Conservation (phyloP, 2,797 vertebrate genomes). For the Peromyscus eremicus region DNA sequence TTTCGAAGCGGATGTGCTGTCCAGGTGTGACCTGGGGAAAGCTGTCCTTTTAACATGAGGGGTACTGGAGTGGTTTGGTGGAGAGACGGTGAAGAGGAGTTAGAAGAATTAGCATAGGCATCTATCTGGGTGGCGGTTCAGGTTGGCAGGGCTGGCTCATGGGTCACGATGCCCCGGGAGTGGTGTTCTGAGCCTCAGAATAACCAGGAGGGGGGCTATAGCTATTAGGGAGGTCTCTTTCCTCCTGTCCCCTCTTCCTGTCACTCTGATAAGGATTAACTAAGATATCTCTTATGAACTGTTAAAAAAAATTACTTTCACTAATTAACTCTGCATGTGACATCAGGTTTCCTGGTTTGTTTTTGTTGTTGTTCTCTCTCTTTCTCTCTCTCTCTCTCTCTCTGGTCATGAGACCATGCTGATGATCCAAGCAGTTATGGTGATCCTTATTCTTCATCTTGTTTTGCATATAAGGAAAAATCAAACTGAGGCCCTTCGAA, state of each 20-base stretch:
- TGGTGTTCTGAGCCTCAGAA: neutral
- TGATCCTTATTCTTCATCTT: conserved; percentile 12
- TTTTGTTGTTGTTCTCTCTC: neutral
- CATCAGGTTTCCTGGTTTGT: neutral
- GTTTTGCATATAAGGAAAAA: conserved; percentile 20
- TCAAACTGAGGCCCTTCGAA: neutral
- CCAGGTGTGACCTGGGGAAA: neutral
- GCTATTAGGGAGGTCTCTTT: too few species aligned
- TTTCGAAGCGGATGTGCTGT: neutral
- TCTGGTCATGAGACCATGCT: neutral
- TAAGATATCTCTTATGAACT: neutral
- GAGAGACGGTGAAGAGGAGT: neutral
- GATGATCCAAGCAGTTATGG: neutral
- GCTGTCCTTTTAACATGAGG: neutral
- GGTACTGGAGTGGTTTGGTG: neutral
- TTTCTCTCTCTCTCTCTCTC: neutral
- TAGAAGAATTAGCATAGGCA: neutral
- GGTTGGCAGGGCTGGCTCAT: neutral
- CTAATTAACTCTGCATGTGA: neutral
- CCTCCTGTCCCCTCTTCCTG: neutral
- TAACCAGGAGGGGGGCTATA: neutral
- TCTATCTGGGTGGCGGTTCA: neutral
- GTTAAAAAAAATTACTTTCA: neutral
- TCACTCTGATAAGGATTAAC: neutral
- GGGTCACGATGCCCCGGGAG: neutral